These are phyloP conservation scores for Orthosia cruda DNA, from an alignment of 2,888 invertebrate genomes.

Conservation along the genomic window DNA sequence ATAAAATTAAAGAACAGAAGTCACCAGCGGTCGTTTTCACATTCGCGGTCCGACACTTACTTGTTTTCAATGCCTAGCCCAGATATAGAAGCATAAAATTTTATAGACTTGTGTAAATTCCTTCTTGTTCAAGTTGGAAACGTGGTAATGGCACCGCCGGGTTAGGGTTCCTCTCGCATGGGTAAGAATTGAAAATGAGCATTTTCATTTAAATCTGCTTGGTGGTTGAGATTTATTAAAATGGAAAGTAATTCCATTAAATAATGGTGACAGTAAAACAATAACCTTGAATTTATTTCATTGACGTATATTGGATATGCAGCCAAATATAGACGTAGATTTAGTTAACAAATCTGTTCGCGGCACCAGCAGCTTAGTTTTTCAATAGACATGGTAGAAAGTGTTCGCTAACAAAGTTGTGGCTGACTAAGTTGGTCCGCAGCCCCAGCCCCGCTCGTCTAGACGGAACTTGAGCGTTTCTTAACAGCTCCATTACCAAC, in stretches of 20 bases:
- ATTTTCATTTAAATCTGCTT: conserved; percentile 45
- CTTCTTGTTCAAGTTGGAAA: conserved; percentile 63
- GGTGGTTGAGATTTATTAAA: neutral
- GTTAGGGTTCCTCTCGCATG: conserved; percentile 42
- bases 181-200: conserved; percentile 42
- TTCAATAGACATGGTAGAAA: conserved; percentile 67
- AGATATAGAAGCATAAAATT: conserved; percentile 73
- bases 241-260: conserved; percentile 11
- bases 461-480: conserved; percentile 66
- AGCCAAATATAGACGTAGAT: neutral
- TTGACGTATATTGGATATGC: no score
- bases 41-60: no score
- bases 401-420: conserved; percentile 73
- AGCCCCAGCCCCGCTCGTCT: conserved; percentile 53
- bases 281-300: neutral
- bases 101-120: conserved; percentile 70
- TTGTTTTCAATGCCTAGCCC: no score
- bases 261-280: neutral
- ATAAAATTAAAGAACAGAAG: no score
- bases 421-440: conserved; percentile 54
- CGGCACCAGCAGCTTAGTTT: conserved; percentile 48
- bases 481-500: conserved; percentile 75
- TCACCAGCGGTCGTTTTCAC: no score
- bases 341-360: neutral
- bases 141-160: conserved; percentile 62